phyloP scores from a whole-genome alignment of 2,797 vertebrate species.

The Eidolon dupreanum region DNA sequence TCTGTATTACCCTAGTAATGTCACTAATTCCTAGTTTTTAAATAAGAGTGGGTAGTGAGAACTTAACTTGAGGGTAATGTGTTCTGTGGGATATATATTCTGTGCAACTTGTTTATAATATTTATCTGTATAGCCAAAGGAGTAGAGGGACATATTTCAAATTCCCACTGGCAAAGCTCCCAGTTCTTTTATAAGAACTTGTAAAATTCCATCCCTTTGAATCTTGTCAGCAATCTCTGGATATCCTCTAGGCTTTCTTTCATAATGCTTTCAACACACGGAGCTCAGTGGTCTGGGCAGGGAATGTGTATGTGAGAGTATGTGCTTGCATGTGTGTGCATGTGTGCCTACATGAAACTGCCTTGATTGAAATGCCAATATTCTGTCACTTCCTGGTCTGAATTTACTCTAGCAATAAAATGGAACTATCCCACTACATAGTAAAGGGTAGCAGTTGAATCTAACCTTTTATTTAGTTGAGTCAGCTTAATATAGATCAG shows the following conservation, averaged over 20 bases:
- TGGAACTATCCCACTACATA: conserved; percentile 62
- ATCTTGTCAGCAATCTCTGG: conserved; percentile 78
- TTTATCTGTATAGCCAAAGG: conserved; percentile 58
- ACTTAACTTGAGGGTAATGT: neutral
- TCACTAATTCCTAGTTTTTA: conserved; percentile 56
- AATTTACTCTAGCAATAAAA: conserved; percentile 83
- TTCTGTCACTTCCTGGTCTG: conserved; percentile 66
- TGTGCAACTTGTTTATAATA: conserved; percentile 47
- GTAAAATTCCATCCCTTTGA: conserved; percentile 79
- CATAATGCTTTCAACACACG: conserved; percentile 80
- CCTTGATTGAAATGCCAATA: conserved; percentile 83
- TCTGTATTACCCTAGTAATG: conserved; percentile 55
- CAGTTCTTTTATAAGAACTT: conserved; percentile 74
- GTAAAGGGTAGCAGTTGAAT: conserved; percentile 57
- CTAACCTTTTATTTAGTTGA: conserved; percentile 70
- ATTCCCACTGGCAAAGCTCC: conserved; percentile 73
- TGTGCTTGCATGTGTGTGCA: neutral
- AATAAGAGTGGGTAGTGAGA: neutral
- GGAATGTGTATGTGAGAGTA: neutral
- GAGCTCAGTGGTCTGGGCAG: conserved; percentile 26
- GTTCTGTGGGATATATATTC: conserved; percentile 62
- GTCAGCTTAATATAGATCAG: conserved; percentile 77
- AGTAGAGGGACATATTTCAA: conserved; percentile 78
- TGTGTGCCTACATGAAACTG: conserved; percentile 19
- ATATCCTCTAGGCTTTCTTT: conserved; percentile 79